Evolutionary conservation across 2,113 vertebrate species (phyloP), one percentile per base, ranked within the genome.

Genomic region (Myrmecophaga tridactyla): DNA sequence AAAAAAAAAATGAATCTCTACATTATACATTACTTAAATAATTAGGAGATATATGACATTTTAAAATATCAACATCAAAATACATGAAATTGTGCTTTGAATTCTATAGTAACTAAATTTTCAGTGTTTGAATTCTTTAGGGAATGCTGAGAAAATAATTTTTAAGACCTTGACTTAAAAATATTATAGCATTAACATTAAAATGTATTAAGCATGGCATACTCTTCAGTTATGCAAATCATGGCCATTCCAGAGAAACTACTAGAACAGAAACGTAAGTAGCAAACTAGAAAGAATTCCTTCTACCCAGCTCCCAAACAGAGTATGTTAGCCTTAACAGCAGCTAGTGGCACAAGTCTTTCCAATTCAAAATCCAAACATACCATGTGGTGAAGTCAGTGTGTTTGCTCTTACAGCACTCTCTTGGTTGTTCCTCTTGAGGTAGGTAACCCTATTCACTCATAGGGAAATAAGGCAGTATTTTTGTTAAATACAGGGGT

Each of bases 101-200:
- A 73, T 92, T 93, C 93, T 95, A 84, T 75, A 94, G 94, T 86
- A 76, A 34, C 21, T 92, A 86, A 18, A 78, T 67, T 96, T 96
- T 92, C 48, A 63, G 51, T 84, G 48, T 77, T 48, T 90, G 75
- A 88, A 62, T 75, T 95, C 31, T 91, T 92, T 80, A 87, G 65
- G 95, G 73, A 82, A 90, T 36, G 39, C 8, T 78, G 62, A 51
- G 18, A 41, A 70, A 21, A 2, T 51, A 39, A 31, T 31, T 86
- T 86, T 81, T 53, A 29, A 77, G 81, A 51, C 34, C 34, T 72
- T 78, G 63, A 53, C 7, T 89, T 85, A 65, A 76, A 65, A 76
- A 70, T 65, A 27, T 3, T 88, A 63, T 48, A 89, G 23, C 36
- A 78, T 94, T 48, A 94, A 96, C 53, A 86, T 48, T 56, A 69